phyloP scores from a whole-genome alignment of 2,888 invertebrate genomes.

The Masnerella sp. region DNA sequence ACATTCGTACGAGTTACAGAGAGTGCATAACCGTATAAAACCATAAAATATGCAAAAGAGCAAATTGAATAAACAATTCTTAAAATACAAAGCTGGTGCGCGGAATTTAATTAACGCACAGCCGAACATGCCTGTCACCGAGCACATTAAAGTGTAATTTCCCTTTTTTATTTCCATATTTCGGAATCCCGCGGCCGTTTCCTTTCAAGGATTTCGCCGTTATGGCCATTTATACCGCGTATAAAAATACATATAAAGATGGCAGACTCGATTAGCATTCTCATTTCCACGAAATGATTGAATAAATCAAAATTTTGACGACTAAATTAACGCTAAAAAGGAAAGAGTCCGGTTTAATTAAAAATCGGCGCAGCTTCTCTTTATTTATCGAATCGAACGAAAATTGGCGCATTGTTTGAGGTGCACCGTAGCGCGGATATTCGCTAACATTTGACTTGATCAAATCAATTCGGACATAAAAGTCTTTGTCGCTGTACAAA shows the following conservation, averaged over 20 bases:
- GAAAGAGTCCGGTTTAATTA: constrained; percentile 34
- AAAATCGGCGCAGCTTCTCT: constrained; percentile 34
- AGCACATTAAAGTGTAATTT: constrained; percentile 19
- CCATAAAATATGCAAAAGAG: no score
- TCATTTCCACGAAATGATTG: constrained; percentile 52
- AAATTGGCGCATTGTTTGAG: constrained; percentile 46
- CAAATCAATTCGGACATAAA: constrained; percentile 48
- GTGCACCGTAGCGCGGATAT: constrained; percentile 41
- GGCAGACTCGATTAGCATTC: constrained; percentile 44
- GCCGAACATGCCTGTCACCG: constrained; percentile 3
- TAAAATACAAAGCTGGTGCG: no score
- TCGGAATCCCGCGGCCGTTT: constrained; percentile 44
- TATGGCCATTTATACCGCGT: constrained; percentile 58
- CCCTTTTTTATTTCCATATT: constrained; percentile 40
- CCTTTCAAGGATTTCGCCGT: constrained; percentile 42
- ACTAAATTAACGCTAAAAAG: constrained; percentile 26
- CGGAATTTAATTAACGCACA: constrained; percentile 28
- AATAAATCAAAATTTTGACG: constrained; percentile 51
- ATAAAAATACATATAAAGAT: constrained; percentile 56
- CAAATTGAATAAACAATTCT: no score
- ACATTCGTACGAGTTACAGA: no score
- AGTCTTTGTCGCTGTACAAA: constrained; percentile 40
- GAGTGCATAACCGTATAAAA: no score
- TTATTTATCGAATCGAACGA: constrained; percentile 50
- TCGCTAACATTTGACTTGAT: constrained; percentile 47